phyloP scores from a whole-genome alignment of 1,140 invertebrate species.

The Pinna nobilis region DNA sequence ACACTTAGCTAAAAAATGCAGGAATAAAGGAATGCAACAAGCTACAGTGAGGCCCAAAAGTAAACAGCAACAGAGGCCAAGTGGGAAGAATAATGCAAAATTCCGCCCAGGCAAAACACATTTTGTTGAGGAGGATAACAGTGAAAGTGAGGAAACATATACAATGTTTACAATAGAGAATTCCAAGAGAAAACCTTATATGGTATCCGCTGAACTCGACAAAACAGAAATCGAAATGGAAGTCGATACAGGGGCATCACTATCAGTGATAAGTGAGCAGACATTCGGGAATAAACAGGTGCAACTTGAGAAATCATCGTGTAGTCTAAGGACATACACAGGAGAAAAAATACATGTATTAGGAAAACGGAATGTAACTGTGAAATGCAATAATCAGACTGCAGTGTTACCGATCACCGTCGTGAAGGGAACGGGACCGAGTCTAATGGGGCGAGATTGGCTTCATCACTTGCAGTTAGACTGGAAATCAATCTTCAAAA shows the following conservation, averaged over 20 bases:
- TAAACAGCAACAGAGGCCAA: conserved; percentile 27
- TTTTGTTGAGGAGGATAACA: conserved; percentile 9
- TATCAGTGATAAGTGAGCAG: conserved; percentile 8
- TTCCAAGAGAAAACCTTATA: conserved; percentile 10
- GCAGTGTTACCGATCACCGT: neutral
- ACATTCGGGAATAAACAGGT: neutral
- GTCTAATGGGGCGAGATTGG: conserved; percentile 29
- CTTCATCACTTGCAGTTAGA: conserved; percentile 1
- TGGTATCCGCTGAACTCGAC: neutral
- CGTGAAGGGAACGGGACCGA: conserved; percentile 11
- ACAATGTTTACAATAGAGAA: neutral
- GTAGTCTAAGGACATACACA: neutral
- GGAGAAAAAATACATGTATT: conserved; percentile 10
- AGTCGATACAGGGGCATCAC: conserved; percentile 23
- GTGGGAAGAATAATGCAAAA: too few relatives aligned
- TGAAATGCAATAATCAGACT: neutral
- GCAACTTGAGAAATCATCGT: neutral
- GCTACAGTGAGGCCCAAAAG: conserved; percentile 41
- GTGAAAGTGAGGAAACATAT: conserved; percentile 9
- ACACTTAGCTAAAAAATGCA: conserved; percentile 25
- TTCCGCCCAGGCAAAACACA: neutral
- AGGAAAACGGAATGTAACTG: neutral
- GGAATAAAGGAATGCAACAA: conserved; percentile 21
- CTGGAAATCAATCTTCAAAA: conserved; percentile 16
- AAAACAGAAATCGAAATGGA: neutral